These are phyloP conservation scores for Lydus trimaculatus DNA, from an alignment of 2,888 invertebrate species.

Conservation along the genomic window DNA sequence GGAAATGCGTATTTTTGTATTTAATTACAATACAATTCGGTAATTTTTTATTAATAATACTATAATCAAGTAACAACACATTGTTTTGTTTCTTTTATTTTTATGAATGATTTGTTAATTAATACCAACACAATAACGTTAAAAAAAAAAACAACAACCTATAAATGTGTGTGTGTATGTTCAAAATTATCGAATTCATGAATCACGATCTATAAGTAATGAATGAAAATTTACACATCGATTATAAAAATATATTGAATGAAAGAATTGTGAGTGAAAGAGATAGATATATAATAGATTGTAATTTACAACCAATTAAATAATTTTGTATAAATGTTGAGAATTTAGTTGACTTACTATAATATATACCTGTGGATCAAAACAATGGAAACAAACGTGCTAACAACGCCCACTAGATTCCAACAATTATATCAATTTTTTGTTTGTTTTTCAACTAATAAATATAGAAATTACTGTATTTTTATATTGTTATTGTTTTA, in stretches of 20 bases:
- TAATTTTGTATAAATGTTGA: slow-evolving; percentile 20
- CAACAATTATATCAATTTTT: background rate
- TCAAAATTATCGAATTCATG: background rate
- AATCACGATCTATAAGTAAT: slow-evolving; percentile 10
- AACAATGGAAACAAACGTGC: slow-evolving; percentile 36
- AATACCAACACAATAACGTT: background rate
- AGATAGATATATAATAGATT: background rate
- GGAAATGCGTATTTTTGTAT: slow-evolving; percentile 23
- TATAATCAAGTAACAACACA: background rate
- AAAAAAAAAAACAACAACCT: background rate
- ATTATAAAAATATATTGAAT: slow-evolving; percentile 45
- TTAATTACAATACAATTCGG: background rate
- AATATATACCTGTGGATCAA: slow-evolving; percentile 52
- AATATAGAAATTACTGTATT: no score
- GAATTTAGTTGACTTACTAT: slow-evolving; percentile 43
- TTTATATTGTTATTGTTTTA: background rate
- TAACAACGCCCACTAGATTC: slow-evolving; percentile 23
- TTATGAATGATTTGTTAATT: background rate
- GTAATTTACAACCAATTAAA: slow-evolving; percentile 16
- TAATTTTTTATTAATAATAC: background rate
- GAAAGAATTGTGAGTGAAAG: slow-evolving; percentile 43
- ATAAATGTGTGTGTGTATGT: background rate
- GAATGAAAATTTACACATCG: slow-evolving; percentile 12
- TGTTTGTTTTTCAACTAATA: no score
- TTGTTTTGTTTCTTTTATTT: background rate